Evolutionary conservation across 2,888 invertebrate genomes (phyloP).

Genomic region (Catocala sponsa): DNA sequence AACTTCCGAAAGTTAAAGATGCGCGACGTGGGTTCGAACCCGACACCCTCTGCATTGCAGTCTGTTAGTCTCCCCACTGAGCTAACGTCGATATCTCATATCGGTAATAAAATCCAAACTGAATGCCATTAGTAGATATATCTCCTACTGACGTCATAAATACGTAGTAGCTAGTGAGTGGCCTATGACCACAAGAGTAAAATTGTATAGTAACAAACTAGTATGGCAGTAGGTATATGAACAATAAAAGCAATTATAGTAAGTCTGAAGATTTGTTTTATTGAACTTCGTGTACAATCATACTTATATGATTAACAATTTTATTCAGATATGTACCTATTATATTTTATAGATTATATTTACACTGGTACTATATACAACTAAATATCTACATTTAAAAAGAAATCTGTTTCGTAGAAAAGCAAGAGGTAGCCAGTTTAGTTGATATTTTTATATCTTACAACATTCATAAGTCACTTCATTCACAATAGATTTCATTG

Average conservation of each 20-base stretch:
- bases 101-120: no score
- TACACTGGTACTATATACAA: slow-evolving; percentile 47
- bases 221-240: neutral
- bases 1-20: no score
- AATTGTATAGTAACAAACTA: neutral
- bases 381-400: slow-evolving; percentile 43
- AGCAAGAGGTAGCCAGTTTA: slow-evolving; percentile 37
- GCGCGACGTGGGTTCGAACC: no score
- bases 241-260: slow-evolving; percentile 7
- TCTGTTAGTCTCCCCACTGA: no score
- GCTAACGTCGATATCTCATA: no score
- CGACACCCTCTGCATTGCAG: no score
- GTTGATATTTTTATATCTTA: slow-evolving; percentile 24
- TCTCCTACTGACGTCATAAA: neutral
- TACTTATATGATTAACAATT: slow-evolving; percentile 21
- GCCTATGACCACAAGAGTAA: neutral
- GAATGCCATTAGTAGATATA: no score
- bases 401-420: slow-evolving; percentile 37
- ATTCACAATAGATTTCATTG: slow-evolving; percentile 26
- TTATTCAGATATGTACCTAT: slow-evolving; percentile 48
- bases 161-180: neutral
- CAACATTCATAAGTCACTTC: slow-evolving; percentile 42
- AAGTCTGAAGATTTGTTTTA: slow-evolving; percentile 17
- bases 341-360: slow-evolving; percentile 44
- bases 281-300: slow-evolving; percentile 22